Evolutionary conservation across 1,140 invertebrate species (phyloP).

Genomic region (Fopius arisanus): DNA sequence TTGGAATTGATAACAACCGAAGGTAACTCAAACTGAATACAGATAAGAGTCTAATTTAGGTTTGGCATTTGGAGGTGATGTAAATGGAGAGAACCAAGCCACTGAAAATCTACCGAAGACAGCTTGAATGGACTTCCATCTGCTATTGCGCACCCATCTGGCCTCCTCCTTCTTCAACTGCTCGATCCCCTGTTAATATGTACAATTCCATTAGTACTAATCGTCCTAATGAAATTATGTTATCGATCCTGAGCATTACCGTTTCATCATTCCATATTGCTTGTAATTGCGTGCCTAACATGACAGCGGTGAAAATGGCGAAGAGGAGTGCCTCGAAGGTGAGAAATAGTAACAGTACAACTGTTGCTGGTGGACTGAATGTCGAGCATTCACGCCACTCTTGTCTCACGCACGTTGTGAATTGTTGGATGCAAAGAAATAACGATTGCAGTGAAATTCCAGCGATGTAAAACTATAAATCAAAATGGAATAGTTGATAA

Average conservation of each 20-base stretch:
- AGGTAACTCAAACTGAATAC: slow-evolving; percentile 75
- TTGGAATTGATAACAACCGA: not conserved
- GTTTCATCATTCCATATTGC: slow-evolving; percentile 99
- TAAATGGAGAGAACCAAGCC: slow-evolving; percentile 95
- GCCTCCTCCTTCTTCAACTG: slow-evolving; percentile 94
- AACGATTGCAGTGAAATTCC: slow-evolving; percentile 94
- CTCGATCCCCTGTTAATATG: slow-evolving; percentile 81
- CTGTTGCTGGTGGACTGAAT: slow-evolving; percentile 94
- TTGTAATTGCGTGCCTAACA: slow-evolving; percentile 96
- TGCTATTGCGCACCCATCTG: slow-evolving; percentile 87
- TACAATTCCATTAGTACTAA: not conserved
- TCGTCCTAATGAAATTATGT: not conserved
- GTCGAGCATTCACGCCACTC: slow-evolving; percentile 95
- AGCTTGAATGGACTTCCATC: slow-evolving; percentile 92
- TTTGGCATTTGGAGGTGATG: slow-evolving; percentile 76
- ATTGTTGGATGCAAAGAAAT: slow-evolving; percentile 91
- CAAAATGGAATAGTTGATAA: slow-evolving; percentile 19
- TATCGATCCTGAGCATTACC: slow-evolving; percentile 65
- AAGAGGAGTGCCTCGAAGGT: slow-evolving; percentile 97
- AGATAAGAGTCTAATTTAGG: slow-evolving; percentile 78
- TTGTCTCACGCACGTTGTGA: slow-evolving; percentile 89
- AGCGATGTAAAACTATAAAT: slow-evolving; percentile 93
- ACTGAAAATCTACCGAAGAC: slow-evolving; percentile 94
- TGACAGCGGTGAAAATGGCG: slow-evolving; percentile 97
- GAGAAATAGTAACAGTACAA: slow-evolving; percentile 93